phyloP scores from a whole-genome alignment of 2,888 invertebrate species.

The Sinhomidia bicolor region DNA sequence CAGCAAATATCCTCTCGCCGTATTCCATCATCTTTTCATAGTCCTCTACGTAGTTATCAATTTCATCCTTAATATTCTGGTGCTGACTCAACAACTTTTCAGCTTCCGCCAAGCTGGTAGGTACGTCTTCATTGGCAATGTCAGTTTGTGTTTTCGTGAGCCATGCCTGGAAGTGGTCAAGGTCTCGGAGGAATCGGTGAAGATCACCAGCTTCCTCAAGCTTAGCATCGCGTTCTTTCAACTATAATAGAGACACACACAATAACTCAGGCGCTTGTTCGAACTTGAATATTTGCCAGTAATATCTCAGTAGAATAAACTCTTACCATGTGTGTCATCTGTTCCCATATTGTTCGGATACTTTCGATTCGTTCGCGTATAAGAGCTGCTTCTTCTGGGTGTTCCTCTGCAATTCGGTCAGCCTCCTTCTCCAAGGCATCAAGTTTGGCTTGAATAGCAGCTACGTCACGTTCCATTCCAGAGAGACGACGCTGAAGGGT shows the following conservation, averaged over 20 bases:
- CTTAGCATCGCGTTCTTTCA: constrained; percentile 98
- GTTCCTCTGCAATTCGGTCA: constrained; percentile 93
- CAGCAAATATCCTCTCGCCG: constrained; percentile 95
- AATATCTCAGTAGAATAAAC: no score
- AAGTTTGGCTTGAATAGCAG: constrained; percentile 98
- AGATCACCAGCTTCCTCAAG: constrained; percentile 99
- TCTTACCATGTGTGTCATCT: constrained; percentile 94
- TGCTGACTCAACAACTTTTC: constrained; percentile 98
- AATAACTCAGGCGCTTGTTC: no score
- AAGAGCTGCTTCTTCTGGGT: constrained; percentile 92
- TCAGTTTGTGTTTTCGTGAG: constrained; percentile 99
- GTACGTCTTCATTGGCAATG: constrained; percentile 98
- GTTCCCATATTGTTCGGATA: constrained; percentile 97
- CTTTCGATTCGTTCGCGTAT: constrained; percentile 95
- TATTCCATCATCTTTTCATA: constrained; percentile 99
- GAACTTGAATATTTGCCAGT: no score
- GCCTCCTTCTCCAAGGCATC: constrained; percentile 97
- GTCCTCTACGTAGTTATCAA: constrained; percentile 99
- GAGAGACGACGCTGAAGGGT: constrained; percentile 92
- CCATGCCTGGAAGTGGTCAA: constrained; percentile 99
- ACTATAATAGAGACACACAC: constrained; percentile 83
- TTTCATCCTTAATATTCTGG: constrained; percentile 99
- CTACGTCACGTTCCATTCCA: constrained; percentile 99
- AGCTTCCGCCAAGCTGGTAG: constrained; percentile 96
- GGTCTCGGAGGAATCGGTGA: constrained; percentile 97